Evolutionary conservation across 2,113 vertebrate genomes (phyloP).

Genomic region (Gadus macrocephalus): DNA sequence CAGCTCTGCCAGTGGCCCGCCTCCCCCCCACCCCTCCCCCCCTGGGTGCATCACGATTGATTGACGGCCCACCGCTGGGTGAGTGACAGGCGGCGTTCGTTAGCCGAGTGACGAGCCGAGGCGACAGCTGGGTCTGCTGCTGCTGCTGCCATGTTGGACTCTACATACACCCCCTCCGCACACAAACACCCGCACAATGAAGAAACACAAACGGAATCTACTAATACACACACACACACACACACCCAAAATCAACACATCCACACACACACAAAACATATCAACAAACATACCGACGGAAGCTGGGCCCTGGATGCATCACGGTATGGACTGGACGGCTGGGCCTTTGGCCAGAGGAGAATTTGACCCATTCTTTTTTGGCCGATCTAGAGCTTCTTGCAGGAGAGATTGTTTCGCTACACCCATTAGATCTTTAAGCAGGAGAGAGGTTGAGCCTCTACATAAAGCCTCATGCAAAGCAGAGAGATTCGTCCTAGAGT

Average conservation of each 20-base stretch:
- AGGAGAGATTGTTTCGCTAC: too few species aligned
- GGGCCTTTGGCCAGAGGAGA: too few species aligned
- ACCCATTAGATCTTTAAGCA: too few species aligned
- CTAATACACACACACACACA: constrained; percentile 8
- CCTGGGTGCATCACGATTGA: constrained; percentile 60
- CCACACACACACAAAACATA: background rate
- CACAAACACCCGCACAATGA: too few species aligned
- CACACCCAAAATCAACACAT: too few species aligned
- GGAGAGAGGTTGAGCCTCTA: too few species aligned
- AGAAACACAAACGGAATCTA: constrained; percentile 33
- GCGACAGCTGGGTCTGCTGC: constrained; percentile 59
- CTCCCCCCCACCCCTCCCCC: constrained; percentile 63
- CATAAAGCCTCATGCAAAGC: too few species aligned
- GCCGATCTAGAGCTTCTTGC: too few species aligned
- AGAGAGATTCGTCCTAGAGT: too few species aligned
- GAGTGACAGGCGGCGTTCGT: constrained; percentile 73
- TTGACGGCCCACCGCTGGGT: constrained; percentile 73
- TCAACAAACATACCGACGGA: background rate
- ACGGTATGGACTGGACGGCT: background rate
- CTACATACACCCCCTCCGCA: too few species aligned
- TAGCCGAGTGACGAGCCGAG: constrained; percentile 46
- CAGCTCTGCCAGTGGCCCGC: constrained; percentile 50
- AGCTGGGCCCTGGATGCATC: background rate
- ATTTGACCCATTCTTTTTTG: too few species aligned
- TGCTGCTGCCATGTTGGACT: constrained; percentile 18